Evolutionary conservation across 2,113 vertebrate genomes (phyloP), one percentile per base, ranked within the genome.

Genomic region (Mionectes macconnelli): DNA sequence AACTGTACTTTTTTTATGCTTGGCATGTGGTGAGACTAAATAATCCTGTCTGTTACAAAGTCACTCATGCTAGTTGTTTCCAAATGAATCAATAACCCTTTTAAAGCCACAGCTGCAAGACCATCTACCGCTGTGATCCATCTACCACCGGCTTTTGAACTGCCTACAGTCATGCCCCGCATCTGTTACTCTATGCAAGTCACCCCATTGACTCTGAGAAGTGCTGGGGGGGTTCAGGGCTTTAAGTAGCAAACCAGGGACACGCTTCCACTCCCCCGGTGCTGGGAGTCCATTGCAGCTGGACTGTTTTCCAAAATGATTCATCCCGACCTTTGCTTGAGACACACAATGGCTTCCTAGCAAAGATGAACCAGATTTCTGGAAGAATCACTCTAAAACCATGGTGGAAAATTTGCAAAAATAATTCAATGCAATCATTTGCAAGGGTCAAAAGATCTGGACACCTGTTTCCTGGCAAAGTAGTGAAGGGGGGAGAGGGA

Each of bases 21-120:
- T 83, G 82, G 50, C 67, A 70, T 74, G 85, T 30, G 64, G 42
- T 60, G 75, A 87, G 79, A 74, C 59, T 56, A 63, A 93, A 82
- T 80, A 91, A 90, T 90, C 79, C 85, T 77, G 45, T 62, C 79
- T 87, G 59, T 59, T 95, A 80, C 75, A 59, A 79, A 84, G 82
- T 90, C 78, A 66, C 63, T 90, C 78, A 23, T 80, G 82, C 87
- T 89, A 86, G 87, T 77, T 91, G 87, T 96, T 96, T 93, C 82
- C 93, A 69, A 89, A 95, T 95, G 94, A 91, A 87, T 90, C 94
- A 93, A 94, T 92, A 89, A 86, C 42, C 64, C 87, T 85, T 93
- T 91, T 70, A 90, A 92, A 91, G 72, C 75, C 52, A 52, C 91
- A 94, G 94, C 87, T 96, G 90, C 2, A 4, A 73, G 90, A 63